Conservation (phyloP, 2,797 vertebrate genomes). For the Decapterus maruadsi region DNA sequence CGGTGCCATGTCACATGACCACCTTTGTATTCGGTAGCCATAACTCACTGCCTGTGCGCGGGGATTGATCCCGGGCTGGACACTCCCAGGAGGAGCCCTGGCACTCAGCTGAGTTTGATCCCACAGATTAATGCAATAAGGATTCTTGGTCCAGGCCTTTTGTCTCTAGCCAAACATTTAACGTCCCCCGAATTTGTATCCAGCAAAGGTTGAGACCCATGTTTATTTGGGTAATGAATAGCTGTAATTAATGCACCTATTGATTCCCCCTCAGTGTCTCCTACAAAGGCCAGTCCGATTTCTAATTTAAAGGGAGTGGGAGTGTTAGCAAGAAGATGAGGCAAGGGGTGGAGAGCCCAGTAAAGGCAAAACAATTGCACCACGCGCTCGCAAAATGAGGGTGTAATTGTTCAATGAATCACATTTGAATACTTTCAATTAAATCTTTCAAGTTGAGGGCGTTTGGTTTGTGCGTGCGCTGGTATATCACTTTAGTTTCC, state of each 20-base stretch:
- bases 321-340: conserved; percentile 76
- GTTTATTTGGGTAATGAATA: conserved; percentile 99
- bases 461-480: conserved; percentile 54
- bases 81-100: conserved; percentile 90
- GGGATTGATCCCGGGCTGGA: conserved; percentile 91
- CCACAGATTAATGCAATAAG: conserved; percentile 92
- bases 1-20: conserved; percentile 89
- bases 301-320: conserved; percentile 96
- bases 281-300: conserved; percentile 94
- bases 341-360: conserved; percentile 70
- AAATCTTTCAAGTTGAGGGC: conserved; percentile 78
- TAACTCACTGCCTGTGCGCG: conserved; percentile 92
- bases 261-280: conserved; percentile 92
- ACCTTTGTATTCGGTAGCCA: conserved; percentile 94
- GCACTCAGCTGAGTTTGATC: conserved; percentile 91
- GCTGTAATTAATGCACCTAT: conserved; percentile 98
- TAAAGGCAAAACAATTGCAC: conserved; percentile 86
- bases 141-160: conserved; percentile 89
- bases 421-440: conserved; percentile 91
- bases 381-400: conserved; percentile 76
- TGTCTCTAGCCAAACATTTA: conserved; percentile 90
- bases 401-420: conserved; percentile 90
- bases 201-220: conserved; percentile 90
- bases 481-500: conserved; percentile 72
- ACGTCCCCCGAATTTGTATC: conserved; percentile 90